These are phyloP conservation scores for Enteromius fasciolatus DNA, from an alignment of 2,797 vertebrate genomes.

Conservation along the genomic window DNA sequence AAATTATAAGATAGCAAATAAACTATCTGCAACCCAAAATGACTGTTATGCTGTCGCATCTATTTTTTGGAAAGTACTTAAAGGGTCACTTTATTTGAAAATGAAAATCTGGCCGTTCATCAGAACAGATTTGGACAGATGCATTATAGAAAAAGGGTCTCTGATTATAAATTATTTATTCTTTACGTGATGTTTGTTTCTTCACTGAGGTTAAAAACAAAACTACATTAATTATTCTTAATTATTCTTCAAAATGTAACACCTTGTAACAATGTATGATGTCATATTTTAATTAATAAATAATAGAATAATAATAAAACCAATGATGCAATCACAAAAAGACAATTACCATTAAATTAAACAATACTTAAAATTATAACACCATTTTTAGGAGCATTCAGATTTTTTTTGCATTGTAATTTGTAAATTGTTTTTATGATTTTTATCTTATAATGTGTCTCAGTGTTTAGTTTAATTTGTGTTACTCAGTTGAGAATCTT, in stretches of 20 bases:
- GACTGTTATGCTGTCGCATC: background rate
- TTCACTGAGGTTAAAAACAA: background rate
- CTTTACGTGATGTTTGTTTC: background rate
- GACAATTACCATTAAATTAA: background rate
- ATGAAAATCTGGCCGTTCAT: background rate
- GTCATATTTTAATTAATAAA: background rate
- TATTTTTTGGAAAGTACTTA: background rate
- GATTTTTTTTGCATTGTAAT: background rate
- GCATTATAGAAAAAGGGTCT: background rate
- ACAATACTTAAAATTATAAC: background rate
- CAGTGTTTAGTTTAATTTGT: background rate
- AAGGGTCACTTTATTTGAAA: background rate
- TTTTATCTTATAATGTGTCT: background rate
- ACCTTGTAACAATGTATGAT: background rate
- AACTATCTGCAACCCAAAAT: background rate
- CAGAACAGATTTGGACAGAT: background rate
- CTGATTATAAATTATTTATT: background rate
- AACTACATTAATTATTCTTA: background rate
- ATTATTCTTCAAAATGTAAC: background rate
- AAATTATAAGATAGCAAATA: constrained; percentile 22
- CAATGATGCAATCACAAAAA: background rate
- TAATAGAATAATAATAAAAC: background rate
- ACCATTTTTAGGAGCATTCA: background rate
- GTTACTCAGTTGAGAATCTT: background rate
- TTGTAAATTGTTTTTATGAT: background rate